phyloP scores from a whole-genome alignment of 2,888 invertebrate species.

The Aspidiotus rigidus region DNA sequence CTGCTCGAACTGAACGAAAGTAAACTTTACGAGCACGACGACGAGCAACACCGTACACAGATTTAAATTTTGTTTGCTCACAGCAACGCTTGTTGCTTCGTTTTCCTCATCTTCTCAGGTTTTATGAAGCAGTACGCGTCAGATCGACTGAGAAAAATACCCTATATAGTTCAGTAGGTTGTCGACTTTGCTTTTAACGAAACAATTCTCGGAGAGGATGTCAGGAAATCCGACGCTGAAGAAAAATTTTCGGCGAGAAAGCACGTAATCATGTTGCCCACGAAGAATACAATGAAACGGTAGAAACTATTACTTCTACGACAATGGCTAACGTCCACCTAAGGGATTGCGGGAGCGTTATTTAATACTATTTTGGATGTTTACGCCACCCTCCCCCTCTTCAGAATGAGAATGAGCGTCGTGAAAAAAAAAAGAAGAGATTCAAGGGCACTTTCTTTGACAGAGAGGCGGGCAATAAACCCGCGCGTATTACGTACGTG shows the following conservation, averaged over 20 bases:
- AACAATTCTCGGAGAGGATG: not conserved
- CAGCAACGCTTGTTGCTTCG: no score
- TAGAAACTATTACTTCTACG: constrained; percentile 11
- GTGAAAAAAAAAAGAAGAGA: constrained; percentile 9
- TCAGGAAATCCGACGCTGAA: constrained; percentile 2
- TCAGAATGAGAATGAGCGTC: constrained; percentile 22
- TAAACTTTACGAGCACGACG: no score
- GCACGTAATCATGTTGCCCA: constrained; percentile 5
- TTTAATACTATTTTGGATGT: constrained; percentile 24
- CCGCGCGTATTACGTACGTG: constrained; percentile 21
- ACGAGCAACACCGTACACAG: no score
- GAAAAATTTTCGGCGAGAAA: constrained; percentile 3
- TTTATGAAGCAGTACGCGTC: no score
- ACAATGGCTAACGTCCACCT: constrained; percentile 21
- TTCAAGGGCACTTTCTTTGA: constrained; percentile 24
- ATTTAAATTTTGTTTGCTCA: no score
- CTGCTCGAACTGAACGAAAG: no score
- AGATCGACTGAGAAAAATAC: no score
- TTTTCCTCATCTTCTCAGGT: no score
- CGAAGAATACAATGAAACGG: constrained; percentile 8
- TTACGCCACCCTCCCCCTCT: constrained; percentile 7
- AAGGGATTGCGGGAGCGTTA: constrained; percentile 26
- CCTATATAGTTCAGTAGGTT: no score
- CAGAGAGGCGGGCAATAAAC: constrained; percentile 9
- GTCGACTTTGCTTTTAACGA: no score